Conservation (phyloP, 2,888 invertebrate genomes). For the Athalia circularis region DNA sequence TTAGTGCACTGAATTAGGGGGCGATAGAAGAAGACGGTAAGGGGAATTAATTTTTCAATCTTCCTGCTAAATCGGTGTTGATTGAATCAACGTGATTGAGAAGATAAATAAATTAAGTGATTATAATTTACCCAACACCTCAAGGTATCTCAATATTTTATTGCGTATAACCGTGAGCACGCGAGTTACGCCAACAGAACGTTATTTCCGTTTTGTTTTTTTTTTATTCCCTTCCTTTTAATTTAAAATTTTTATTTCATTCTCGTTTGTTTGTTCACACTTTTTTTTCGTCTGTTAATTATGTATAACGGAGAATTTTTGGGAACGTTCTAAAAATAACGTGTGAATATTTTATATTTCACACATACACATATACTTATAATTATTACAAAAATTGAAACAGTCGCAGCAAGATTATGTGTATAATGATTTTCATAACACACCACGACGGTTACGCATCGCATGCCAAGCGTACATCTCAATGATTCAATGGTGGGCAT, state of each 20-base stretch:
- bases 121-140: not conserved
- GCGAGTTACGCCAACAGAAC: not conserved
- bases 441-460: no score
- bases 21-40: not conserved
- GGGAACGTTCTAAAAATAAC: not conserved
- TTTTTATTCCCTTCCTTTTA: not conserved
- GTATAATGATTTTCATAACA: no score
- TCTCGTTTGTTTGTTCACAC: not conserved
- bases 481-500: no score
- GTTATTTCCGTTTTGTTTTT: constrained; percentile 3
- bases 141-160: no score
- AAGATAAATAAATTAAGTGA: constrained; percentile 12
- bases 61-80: constrained; percentile 1
- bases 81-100: not conserved
- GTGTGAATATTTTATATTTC: no score
- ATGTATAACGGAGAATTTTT: not conserved
- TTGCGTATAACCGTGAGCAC: no score
- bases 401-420: not conserved
- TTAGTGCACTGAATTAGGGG: not conserved
- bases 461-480: no score
- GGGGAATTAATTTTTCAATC: not conserved
- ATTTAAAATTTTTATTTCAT: not conserved
- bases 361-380: not conserved
- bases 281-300: not conserved
- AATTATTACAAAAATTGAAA: constrained; percentile 1